These are phyloP conservation scores for Pipistrellus pipistrellus DNA, from an alignment of 2,797 vertebrate species.

Conservation along the genomic window DNA sequence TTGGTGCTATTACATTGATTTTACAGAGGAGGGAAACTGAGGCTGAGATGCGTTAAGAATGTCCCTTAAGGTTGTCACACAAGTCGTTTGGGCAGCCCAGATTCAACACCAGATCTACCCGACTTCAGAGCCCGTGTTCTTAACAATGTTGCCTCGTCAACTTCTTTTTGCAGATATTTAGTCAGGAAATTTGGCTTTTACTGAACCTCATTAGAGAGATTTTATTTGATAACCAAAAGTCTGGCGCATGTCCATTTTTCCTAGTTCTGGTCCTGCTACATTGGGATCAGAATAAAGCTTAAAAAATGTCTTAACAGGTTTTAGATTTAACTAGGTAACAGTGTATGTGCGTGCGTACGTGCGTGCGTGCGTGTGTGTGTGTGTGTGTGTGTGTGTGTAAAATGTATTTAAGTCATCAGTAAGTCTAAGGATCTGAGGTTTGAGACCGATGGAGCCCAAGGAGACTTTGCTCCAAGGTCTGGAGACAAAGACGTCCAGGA, in stretches of 20 bases:
- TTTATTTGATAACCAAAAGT: constrained; percentile 1
- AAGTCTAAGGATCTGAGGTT: background rate
- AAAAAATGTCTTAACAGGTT: background rate
- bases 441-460: background rate
- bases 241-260: background rate
- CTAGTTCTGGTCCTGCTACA: background rate
- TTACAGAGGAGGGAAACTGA: background rate
- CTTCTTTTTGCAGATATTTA: background rate
- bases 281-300: constrained; percentile 11
- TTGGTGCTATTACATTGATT: background rate
- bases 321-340: background rate
- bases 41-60: background rate
- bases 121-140: background rate
- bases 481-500: background rate
- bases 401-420: background rate
- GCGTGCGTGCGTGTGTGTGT: too few relatives aligned
- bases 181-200: constrained; percentile 13
- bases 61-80: background rate
- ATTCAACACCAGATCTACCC: background rate
- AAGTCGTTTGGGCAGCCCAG: background rate
- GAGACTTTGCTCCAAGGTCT: background rate
- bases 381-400: too few relatives aligned
- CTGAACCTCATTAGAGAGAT: background rate
- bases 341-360: too few relatives aligned
- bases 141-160: background rate